Evolutionary conservation across 37 sponge, comb jelly and placozoan genomes (phyloP).

Genomic region (Cladorhizidae sp.): DNA sequence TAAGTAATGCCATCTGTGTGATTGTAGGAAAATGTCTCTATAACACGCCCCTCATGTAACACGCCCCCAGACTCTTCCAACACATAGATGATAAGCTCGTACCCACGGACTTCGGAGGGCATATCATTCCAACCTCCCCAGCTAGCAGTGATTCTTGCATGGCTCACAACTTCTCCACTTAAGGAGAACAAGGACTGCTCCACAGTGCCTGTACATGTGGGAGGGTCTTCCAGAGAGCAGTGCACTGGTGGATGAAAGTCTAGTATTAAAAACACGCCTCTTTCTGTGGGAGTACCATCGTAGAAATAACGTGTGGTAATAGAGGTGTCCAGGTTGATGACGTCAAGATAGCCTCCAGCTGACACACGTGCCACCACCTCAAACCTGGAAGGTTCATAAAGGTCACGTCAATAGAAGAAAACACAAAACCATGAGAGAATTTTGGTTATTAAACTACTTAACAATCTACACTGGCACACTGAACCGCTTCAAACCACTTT

Average conservation of each 20-base stretch:
- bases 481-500: too few relatives aligned
- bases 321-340: conserved; percentile 57
- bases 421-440: not conserved
- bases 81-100: conserved; percentile 31
- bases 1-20: conserved; percentile 10
- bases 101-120: conserved; percentile 51
- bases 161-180: not conserved
- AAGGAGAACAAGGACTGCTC: conserved; percentile 17
- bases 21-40: not conserved
- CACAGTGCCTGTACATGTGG: conserved; percentile 1
- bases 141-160: not conserved
- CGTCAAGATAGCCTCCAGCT: conserved; percentile 72
- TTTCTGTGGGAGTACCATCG: conserved; percentile 29
- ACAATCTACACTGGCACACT: too few relatives aligned
- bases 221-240: conserved; percentile 36
- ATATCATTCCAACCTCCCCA: conserved; percentile 82
- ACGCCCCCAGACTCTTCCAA: conserved; percentile 20
- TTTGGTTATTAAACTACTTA: not conserved
- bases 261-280: conserved; percentile 27
- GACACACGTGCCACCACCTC: conserved; percentile 2
- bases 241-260: conserved; percentile 68
- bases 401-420: too few relatives aligned
- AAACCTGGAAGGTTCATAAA: too few relatives aligned
- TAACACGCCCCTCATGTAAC: not conserved
- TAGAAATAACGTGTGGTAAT: conserved; percentile 58